Percentiles rank a stretch among this genome's conserved stretches.
These are phyloP conservation scores for Parazoanthus atlanticus DNA, from an alignment of 92 coral and sea anemone species.

Conservation along the genomic window DNA sequence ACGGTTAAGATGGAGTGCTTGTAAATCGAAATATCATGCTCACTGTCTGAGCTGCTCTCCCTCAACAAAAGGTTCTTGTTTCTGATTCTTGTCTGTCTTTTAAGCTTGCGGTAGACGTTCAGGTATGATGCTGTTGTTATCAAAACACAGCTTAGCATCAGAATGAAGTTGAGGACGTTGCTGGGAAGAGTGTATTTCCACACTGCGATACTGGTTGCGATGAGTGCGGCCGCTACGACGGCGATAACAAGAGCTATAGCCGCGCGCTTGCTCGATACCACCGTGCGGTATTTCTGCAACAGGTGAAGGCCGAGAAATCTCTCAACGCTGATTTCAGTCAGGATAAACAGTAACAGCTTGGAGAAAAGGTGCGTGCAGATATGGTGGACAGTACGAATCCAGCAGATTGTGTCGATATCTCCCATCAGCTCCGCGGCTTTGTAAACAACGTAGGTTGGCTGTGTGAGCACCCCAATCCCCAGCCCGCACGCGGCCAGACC, in stretches of 20 bases:
- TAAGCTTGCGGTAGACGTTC: constrained; percentile 14
- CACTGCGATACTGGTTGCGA: constrained; percentile 21
- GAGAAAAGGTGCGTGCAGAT: constrained; percentile 31
- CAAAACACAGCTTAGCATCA: constrained; percentile 21
- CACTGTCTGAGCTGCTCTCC: neutral
- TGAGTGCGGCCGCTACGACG: constrained; percentile 13
- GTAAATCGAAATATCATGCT: neutral
- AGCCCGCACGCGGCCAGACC: constrained; percentile 24
- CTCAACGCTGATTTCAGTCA: constrained; percentile 28
- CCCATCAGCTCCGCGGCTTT: constrained; percentile 10
- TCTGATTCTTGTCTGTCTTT: neutral
- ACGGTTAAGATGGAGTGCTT: constrained; percentile 33
- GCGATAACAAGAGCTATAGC: constrained; percentile 17
- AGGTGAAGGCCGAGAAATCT: constrained; percentile 24
- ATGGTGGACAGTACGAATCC: constrained; percentile 32
- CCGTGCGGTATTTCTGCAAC: constrained; percentile 21
- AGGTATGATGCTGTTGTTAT: constrained; percentile 18
- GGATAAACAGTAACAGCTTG: constrained; percentile 24
- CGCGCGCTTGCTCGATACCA: constrained; percentile 20
- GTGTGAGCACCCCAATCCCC: constrained; percentile 14
- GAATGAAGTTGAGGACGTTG: constrained; percentile 14
- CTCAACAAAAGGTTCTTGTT: neutral
- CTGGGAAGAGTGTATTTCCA: constrained; percentile 31
- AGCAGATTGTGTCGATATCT: neutral
- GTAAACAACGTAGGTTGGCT: constrained; percentile 25